Conservation (phyloP, 2,113 vertebrate genomes). For the Tor tambroides region DNA sequence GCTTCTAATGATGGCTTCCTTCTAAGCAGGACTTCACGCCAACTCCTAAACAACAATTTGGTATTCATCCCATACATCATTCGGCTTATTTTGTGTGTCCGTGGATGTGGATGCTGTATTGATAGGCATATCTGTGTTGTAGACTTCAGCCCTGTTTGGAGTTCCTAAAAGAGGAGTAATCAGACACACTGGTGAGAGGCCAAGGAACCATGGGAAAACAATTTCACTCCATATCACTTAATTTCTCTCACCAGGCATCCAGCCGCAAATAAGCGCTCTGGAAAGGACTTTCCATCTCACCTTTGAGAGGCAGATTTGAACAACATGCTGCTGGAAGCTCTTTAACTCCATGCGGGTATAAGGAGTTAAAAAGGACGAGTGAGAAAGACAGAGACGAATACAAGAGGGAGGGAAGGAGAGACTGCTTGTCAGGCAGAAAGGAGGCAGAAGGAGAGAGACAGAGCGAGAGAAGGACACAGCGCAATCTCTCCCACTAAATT, state of each 20-base stretch:
- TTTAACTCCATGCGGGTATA: slow-evolving; percentile 48
- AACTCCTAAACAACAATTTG: not conserved
- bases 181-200: slow-evolving; percentile 36
- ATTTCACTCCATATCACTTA: slow-evolving; percentile 37
- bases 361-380: slow-evolving; percentile 35
- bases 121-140: slow-evolving; percentile 7
- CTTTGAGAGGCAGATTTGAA: slow-evolving; percentile 57
- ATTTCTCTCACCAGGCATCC: slow-evolving; percentile 56
- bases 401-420: not conserved
- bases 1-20: not conserved
- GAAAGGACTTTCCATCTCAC: not conserved
- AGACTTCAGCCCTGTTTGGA: slow-evolving; percentile 26
- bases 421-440: slow-evolving; percentile 33
- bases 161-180: slow-evolving; percentile 51
- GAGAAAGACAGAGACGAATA: slow-evolving; percentile 36
- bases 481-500: slow-evolving; percentile 76
- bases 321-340: slow-evolving; percentile 43
- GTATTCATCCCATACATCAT: not conserved
- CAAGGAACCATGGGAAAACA: slow-evolving; percentile 42
- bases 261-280: slow-evolving; percentile 44
- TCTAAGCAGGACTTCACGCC: not conserved
- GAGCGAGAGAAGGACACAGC: slow-evolving; percentile 55
- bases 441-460: slow-evolving; percentile 22
- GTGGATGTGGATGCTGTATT: not conserved
- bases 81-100: not conserved